Evolutionary conservation across 2,888 invertebrate genomes (phyloP), one percentile per base, ranked within the genome.

Genomic region (Clusia tigrina): DNA sequence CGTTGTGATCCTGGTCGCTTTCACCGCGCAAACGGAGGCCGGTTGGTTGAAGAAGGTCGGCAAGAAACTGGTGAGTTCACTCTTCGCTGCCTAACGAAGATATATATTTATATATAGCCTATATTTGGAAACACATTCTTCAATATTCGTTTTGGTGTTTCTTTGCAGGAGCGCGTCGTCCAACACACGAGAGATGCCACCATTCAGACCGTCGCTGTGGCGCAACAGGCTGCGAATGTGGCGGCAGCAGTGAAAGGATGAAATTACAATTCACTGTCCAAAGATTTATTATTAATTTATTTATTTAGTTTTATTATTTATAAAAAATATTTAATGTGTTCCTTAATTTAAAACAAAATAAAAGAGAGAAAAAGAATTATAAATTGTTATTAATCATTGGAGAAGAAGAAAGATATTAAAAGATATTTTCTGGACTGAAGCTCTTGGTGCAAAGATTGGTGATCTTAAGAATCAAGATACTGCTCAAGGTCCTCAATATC

Each of bases 141-240:
- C 3, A 12, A 42, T 12, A 42, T 42, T 42, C 3, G n/a, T 15
- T 15, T 42, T 42, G 9, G 9, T 42, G 3, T 3, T 42, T 15
- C n/a, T 42, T 42, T 6, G 10, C 48, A 48, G 48, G 71, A 74
- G 58, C 67, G 70, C 32, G 67, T 68, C 26, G 74, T 67, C 6
- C 72, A 74, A 57, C 70, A 73, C 59, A 69, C 72, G 32, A 68
- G 75, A 53, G 73, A 73, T 69, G 74, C 73, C 2, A 63, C 69
- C 3, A 74, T 76, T 23, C 67, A 74, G 60, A 64, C 62, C 2
- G 66, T 76, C 32, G 71, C 58, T 5, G 57, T 74, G 17, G 74
- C 73, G 1, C 74, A 76, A 38, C 69, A 71, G 38, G 74, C 73
- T 0, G 74, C 74, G 1, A 70, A 74, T 69, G 72, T 74, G n/a